Evolutionary conservation across 2,113 vertebrate genomes (phyloP).

Genomic region (Suncus etruscus): DNA sequence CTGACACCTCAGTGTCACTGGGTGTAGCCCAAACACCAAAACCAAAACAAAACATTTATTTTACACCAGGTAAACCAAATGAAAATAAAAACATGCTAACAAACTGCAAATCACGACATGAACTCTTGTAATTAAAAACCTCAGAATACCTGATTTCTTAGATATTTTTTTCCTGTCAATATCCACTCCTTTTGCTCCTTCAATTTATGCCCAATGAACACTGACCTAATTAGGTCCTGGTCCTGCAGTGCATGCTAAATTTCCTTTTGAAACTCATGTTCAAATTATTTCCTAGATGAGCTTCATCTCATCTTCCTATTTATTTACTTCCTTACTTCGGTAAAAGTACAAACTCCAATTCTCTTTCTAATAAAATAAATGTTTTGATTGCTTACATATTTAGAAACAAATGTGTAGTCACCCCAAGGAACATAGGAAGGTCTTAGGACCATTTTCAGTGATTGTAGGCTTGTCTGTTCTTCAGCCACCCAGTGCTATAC

Average conservation of each 20-base stretch:
- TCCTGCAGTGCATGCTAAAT: background rate
- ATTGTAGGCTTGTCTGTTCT: too few species aligned
- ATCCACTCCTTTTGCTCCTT: background rate
- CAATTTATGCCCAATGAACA: background rate
- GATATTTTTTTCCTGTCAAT: background rate
- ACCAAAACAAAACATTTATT: background rate
- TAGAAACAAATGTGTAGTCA: background rate
- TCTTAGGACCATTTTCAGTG: too few species aligned
- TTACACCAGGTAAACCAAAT: background rate
- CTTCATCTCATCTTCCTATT: background rate
- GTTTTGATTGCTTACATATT: background rate
- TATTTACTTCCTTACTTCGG: background rate
- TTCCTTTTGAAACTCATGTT: slow-evolving; percentile 28
- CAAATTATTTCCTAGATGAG: background rate
- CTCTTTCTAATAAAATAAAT: slow-evolving; percentile 9
- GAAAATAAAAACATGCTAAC: background rate
- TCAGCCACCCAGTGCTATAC: too few species aligned
- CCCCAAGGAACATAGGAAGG: too few species aligned
- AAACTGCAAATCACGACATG: background rate
- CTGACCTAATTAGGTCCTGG: background rate
- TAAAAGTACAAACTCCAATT: slow-evolving; percentile 3
- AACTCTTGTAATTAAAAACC: background rate
- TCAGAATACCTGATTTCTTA: background rate
- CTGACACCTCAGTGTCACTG: too few species aligned
- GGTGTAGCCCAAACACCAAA: too few species aligned